Conservation (phyloP, 2,113 vertebrate species). For the Semnornis frantzii region DNA sequence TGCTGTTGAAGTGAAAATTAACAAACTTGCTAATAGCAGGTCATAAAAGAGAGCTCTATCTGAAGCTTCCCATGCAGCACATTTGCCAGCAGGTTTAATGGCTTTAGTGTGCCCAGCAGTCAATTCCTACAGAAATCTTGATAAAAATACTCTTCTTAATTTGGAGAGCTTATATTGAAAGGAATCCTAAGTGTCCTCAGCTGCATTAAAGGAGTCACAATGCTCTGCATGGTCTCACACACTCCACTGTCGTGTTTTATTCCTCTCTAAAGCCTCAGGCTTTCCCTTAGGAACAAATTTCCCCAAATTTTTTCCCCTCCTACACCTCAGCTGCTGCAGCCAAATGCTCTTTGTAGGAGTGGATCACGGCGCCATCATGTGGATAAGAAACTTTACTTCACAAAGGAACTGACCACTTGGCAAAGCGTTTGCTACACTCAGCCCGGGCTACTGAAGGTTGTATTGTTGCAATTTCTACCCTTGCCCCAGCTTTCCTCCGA, state of each 20-base stretch:
- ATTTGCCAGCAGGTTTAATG: neutral
- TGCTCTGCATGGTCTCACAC: neutral
- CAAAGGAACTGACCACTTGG: neutral
- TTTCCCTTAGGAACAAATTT: neutral
- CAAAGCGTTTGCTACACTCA: neutral
- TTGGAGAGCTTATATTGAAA: neutral
- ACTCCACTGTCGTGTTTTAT: neutral
- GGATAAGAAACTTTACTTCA: neutral
- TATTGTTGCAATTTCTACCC: neutral
- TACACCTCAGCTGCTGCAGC: neutral
- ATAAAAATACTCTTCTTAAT: neutral
- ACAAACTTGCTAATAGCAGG: neutral
- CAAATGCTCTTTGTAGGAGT: neutral
- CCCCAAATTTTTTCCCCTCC: neutral
- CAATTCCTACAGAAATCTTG: neutral
- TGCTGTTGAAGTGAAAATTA: neutral
- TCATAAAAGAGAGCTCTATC: neutral
- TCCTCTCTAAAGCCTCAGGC: neutral
- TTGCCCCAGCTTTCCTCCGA: neutral
- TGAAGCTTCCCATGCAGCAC: neutral
- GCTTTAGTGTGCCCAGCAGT: neutral
- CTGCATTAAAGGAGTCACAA: neutral
- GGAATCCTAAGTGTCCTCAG: neutral
- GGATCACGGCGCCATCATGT: neutral
- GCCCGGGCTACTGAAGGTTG: neutral